A percentile compares a stretch with the other conserved stretches of the same genome.
Conservation (phyloP, 2,888 invertebrate genomes). For the Lasioglossum malachurum region DNA sequence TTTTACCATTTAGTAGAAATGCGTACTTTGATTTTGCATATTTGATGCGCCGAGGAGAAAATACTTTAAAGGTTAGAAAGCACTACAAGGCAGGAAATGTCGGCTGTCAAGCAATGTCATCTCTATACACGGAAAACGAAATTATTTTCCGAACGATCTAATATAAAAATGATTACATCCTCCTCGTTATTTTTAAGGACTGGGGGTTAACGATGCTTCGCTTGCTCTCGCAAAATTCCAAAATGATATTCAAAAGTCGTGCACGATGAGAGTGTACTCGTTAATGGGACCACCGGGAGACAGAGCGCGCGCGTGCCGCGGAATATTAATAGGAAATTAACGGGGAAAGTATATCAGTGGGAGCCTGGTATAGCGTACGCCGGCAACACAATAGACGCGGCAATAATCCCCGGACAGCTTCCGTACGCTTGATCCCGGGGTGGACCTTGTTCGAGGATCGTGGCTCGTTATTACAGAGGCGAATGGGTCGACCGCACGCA, state of each 20-base stretch:
- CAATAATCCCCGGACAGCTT: conserved; percentile 67
- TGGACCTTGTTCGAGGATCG: conserved; percentile 32
- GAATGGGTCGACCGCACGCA: conserved; percentile 73
- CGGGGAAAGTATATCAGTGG: conserved; percentile 24
- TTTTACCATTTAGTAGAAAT: too few relatives aligned
- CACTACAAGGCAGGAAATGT: too few relatives aligned
- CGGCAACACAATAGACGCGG: conserved; percentile 65
- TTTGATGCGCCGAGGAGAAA: too few relatives aligned
- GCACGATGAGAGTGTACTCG: conserved; percentile 21
- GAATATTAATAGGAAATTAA: conserved; percentile 70
- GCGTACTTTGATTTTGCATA: too few relatives aligned
- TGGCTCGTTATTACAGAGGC: conserved; percentile 71
- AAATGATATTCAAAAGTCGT: conserved; percentile 44
- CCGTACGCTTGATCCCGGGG: conserved; percentile 56
- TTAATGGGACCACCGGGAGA: neutral
- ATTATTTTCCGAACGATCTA: too few relatives aligned
- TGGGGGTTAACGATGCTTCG: neutral
- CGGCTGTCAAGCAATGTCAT: too few relatives aligned
- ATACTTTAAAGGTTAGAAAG: too few relatives aligned
- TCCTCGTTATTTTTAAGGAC: neutral
- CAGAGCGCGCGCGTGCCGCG: conserved; percentile 18
- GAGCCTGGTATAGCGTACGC: neutral
- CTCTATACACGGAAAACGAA: too few relatives aligned
- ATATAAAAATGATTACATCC: too few relatives aligned
- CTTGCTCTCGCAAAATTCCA: neutral